These are phyloP conservation scores for Chymomyza fuscimana DNA, from an alignment of 2,888 invertebrate genomes.

Conservation along the genomic window DNA sequence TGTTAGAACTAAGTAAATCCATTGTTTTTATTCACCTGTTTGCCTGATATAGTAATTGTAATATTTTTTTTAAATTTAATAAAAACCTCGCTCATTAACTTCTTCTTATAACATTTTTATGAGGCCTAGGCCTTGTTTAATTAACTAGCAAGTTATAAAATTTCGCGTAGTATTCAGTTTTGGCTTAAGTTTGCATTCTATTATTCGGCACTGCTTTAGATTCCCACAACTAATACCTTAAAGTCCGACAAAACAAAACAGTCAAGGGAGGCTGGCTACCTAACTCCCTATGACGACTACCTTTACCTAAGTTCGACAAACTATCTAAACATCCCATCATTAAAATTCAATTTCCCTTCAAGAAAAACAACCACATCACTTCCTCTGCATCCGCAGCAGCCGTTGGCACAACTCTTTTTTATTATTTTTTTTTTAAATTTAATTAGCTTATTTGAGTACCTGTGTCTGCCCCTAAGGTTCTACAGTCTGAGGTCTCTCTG, in stretches of 20 bases:
- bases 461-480: not conserved
- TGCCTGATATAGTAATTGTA: no score
- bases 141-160: no score
- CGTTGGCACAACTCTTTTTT: conserved; percentile 15
- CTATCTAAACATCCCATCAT: conserved; percentile 30
- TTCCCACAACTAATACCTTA: not conserved
- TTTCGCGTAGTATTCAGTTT: no score
- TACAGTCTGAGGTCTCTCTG: not conserved
- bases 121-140: no score
- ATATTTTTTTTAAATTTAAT: no score
- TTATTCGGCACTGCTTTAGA: no score
- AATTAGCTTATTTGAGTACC: not conserved
- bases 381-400: conserved; percentile 33
- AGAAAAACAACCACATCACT: conserved; percentile 29
- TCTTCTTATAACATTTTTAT: no score
- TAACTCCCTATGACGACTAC: not conserved
- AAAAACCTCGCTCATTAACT: no score
- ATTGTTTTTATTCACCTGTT: no score
- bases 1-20: no score
- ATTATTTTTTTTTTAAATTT: conserved; percentile 16
- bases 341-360: conserved; percentile 57
- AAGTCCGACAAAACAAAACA: not conserved
- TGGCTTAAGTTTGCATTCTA: no score
- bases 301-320: not conserved
- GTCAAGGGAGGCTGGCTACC: no score